These are phyloP conservation scores for Meloidogyne exigua DNA, from an alignment of 1,140 invertebrate species.

Conservation along the genomic window DNA sequence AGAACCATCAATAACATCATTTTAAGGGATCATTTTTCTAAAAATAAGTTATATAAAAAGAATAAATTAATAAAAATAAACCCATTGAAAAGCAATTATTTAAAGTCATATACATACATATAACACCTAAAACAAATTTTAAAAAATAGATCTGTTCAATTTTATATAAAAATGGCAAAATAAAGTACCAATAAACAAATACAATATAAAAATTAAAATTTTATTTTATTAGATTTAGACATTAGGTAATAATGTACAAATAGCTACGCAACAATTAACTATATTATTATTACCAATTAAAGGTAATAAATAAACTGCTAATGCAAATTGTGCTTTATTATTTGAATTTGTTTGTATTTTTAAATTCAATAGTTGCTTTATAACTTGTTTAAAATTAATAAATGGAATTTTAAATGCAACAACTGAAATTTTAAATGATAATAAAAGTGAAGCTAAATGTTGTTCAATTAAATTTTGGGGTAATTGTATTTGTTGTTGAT, in stretches of 20 bases:
- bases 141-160: too few species aligned
- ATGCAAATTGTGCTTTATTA: conserved; percentile 41
- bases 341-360: conserved; percentile 43
- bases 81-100: too few species aligned
- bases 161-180: too few species aligned
- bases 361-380: conserved; percentile 28
- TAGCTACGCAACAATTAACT: conserved; percentile 39
- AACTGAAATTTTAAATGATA: conserved; percentile 25
- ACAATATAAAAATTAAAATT: background rate
- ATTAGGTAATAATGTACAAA: conserved; percentile 23
- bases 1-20: too few species aligned
- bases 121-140: too few species aligned
- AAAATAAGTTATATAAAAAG: too few species aligned
- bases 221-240: background rate
- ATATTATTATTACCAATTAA: conserved; percentile 46
- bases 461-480: conserved; percentile 13
- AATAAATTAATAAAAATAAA: too few species aligned
- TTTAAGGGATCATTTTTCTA: too few species aligned
- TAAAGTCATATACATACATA: too few species aligned
- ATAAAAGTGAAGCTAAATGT: conserved; percentile 14
- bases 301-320: conserved; percentile 46
- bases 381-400: conserved; percentile 22
- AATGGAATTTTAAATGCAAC: conserved; percentile 29
- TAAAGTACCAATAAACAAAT: too few species aligned
- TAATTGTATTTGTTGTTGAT: conserved; percentile 1